phyloP scores from a whole-genome alignment of 2,888 invertebrate genomes.

The Alloscopus bannaensis region DNA sequence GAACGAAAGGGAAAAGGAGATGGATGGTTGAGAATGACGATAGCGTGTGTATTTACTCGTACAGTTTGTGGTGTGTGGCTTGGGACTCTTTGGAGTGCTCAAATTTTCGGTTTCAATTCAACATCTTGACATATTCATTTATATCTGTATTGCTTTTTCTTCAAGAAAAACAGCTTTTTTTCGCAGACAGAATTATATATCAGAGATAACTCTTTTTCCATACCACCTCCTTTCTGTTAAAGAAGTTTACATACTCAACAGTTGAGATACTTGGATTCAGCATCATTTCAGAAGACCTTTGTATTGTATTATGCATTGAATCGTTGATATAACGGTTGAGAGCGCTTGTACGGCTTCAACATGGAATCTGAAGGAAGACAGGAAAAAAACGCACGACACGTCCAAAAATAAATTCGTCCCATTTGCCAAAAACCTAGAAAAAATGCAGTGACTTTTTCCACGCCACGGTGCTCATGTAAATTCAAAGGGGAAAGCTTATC shows the following conservation, averaged over 20 bases:
- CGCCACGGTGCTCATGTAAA: neutral
- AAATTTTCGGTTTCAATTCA: conserved; percentile 35
- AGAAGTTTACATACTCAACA: neutral
- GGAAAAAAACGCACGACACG: conserved; percentile 33
- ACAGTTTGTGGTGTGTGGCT: neutral
- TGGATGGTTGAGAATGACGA: conserved; percentile 4
- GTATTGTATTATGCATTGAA: neutral
- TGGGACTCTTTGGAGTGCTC: neutral
- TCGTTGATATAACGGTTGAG: neutral
- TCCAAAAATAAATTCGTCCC: conserved; percentile 61
- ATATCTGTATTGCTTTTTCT: conserved; percentile 32
- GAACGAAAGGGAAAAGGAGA: neutral
- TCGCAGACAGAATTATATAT: neutral
- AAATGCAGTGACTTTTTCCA: conserved; percentile 10
- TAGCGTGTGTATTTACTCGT: no score
- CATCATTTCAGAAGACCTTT: neutral
- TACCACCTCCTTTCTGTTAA: no score
- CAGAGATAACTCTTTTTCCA: neutral
- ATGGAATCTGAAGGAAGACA: conserved; percentile 8
- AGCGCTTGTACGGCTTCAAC: neutral
- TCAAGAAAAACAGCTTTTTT: no score
- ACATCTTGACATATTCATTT: conserved; percentile 51
- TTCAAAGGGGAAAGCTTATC: no score
- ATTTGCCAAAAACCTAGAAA: conserved; percentile 54
- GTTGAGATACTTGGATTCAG: neutral